Base-by-base conservation (phyloP, 2,113 vertebrate genomes). In the Calonectris borealis region DNA sequence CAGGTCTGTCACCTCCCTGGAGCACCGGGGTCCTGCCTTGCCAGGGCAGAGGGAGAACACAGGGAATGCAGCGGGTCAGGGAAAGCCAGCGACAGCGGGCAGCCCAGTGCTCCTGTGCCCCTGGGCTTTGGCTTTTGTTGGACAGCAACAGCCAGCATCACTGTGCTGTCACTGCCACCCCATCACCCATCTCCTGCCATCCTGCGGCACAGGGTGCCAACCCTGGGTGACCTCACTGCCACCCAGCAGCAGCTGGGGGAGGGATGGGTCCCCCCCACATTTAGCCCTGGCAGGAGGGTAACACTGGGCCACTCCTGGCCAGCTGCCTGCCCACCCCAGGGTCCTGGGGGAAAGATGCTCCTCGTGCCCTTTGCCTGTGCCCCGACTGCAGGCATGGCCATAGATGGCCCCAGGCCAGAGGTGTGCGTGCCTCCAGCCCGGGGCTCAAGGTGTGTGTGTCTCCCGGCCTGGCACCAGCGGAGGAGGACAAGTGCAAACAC, bases 401-500 rank as follows among this genome's bases (percentile, higher is more conserved):
- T 55, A 64, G 22, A 75, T 69, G 66, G 55, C 89, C 58, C 27
- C 27, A 24, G 70, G 77, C 66, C 90, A 96, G 78, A 78, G 79
- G 85, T 90, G 83, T 95, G 79, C 24, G 7, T 94, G 85, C 52
- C 78, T 83, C 48, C 16, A 4, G 70, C 29, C 62, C 46, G 38
- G 57, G 58, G 40, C 82, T 85, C 66, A 82, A 88, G 93, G 93
- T 31, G 66, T 95, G 94, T 29, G 44, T 96, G 91, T 93, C 88
- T 93, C 83, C 81, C 86, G 1, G 95, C 48, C 96, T 94, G 94
- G 96, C 94, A 96, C 96, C 96, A 93, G 94, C 6, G 16, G 95
- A 95, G 95, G 96, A 97, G 95, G 97, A 94, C 70, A 94, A 95
- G 89, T 93, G 95, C 94, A 96, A 97, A 97, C 93, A 95, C 54